These are phyloP conservation scores for Athripsodes cinereus DNA, from an alignment of 2,888 invertebrate genomes.

Conservation along the genomic window DNA sequence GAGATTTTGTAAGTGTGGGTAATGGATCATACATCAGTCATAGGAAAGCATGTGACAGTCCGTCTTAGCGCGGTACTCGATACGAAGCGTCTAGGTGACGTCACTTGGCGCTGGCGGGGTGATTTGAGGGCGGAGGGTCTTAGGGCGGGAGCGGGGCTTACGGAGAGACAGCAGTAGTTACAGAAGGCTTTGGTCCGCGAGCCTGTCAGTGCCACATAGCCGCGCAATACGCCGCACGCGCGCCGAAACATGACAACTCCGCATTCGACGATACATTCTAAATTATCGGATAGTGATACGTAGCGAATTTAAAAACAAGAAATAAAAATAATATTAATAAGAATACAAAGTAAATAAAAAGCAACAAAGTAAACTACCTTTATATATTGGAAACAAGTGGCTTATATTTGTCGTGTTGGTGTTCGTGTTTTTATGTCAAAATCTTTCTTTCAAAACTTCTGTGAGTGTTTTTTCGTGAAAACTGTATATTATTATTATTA, in stretches of 20 bases:
- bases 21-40: slow-evolving; percentile 17
- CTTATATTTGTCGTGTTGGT: slow-evolving; percentile 28
- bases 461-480: slow-evolving; percentile 7
- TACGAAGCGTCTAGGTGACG: slow-evolving; percentile 21
- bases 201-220: slow-evolving; percentile 26
- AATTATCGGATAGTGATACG: slow-evolving; percentile 27
- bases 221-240: slow-evolving; percentile 29
- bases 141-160: slow-evolving; percentile 21
- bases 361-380: slow-evolving; percentile 18
- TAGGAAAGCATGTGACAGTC: slow-evolving; percentile 13
- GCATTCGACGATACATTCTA: slow-evolving; percentile 26
- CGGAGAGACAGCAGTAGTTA: slow-evolving; percentile 9
- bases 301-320: slow-evolving; percentile 22
- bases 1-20: background rate
- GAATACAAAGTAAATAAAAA: slow-evolving; percentile 13
- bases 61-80: slow-evolving; percentile 15
- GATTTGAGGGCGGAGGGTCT: slow-evolving; percentile 5
- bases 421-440: slow-evolving; percentile 23
- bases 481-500: slow-evolving; percentile 1
- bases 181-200: slow-evolving; percentile 28
- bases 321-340: slow-evolving; percentile 11
- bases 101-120: slow-evolving; percentile 8
- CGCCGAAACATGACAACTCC: slow-evolving; percentile 23
- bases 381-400: slow-evolving; percentile 28
- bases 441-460: slow-evolving; percentile 17